phyloP scores from a whole-genome alignment of 2,888 invertebrate species.

The Drosophila paucipuncta region DNA sequence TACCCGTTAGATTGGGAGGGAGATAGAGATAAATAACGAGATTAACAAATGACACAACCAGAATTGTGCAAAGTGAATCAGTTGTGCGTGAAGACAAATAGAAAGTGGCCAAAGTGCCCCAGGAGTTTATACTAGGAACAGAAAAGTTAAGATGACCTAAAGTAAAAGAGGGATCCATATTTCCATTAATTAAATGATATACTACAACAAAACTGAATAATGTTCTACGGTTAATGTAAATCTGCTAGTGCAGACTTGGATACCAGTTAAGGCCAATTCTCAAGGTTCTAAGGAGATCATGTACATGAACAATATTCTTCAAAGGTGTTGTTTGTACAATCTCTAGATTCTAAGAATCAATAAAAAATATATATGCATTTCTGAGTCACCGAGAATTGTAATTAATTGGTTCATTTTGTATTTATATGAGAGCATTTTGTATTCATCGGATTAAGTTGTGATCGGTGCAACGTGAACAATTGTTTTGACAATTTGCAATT shows the following conservation, averaged over 20 bases:
- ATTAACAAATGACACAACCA: background rate
- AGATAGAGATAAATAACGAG: background rate
- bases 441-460: conserved; percentile 8
- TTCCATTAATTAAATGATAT: background rate
- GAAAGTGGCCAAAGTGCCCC: background rate
- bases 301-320: background rate
- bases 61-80: background rate
- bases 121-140: background rate
- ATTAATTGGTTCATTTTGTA: background rate
- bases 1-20: background rate
- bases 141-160: background rate
- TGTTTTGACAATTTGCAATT: conserved; percentile 48
- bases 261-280: background rate
- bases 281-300: background rate
- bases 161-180: background rate
- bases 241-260: background rate
- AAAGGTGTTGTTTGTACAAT: background rate
- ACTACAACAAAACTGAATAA: background rate
- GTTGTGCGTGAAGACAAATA: background rate
- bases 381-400: background rate
- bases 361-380: background rate
- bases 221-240: background rate
- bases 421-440: background rate
- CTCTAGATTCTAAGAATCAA: background rate
- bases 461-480: conserved; percentile 15